Evolutionary conservation across 1,140 invertebrate species (phyloP), one percentile per base, ranked within the genome.

Genomic region (Sinonovacula constricta): DNA sequence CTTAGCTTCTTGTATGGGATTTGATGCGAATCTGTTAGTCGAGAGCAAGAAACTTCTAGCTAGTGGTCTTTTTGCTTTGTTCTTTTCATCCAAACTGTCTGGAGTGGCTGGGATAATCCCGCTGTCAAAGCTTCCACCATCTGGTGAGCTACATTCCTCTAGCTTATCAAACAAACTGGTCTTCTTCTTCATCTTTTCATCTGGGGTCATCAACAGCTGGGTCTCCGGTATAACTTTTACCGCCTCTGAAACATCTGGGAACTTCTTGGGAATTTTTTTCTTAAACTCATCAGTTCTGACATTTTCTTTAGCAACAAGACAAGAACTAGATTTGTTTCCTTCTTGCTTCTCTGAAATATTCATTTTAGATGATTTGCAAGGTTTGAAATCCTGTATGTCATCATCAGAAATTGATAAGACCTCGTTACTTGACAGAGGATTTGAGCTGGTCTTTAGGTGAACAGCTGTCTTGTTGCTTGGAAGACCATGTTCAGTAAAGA

Each of bases 1-100:
- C 34, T 75, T 75, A 3, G 72, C 72, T 63, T 75, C 45, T 59
- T 75, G 60, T 53, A 75, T 75, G 0, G 72, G 72, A 75, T 75
- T 75, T 49, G 72, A 33, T 7, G 39, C 53, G 22, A 75, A 51
- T 36, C 66, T 51, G 14, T 22, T 14, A 31, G 72, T 22, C 30
- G 72, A 65, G 18, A 75, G 72, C 3, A 75, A 28, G 54, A 75
- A 75, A 75, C 72, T 75, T 39, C 72, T 34, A 39, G 36, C 72
- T 12, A 75, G 28, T 53, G 72, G 72, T 2, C 62, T 36, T 30
- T 75, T 75, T 39, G 72, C 7, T 45, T 66, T 75, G 3, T 28
- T 15, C 56, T 12, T 22, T 5, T 63, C 51, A 34, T 75, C 72
- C 18, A 24, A 24, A 31, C 57, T 65, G 12, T 54, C 62, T 54